Percentiles rank a stretch among this genome's conserved stretches.
Conservation (phyloP, 1,140 invertebrate species). For the Ostrea denselamellosa region DNA sequence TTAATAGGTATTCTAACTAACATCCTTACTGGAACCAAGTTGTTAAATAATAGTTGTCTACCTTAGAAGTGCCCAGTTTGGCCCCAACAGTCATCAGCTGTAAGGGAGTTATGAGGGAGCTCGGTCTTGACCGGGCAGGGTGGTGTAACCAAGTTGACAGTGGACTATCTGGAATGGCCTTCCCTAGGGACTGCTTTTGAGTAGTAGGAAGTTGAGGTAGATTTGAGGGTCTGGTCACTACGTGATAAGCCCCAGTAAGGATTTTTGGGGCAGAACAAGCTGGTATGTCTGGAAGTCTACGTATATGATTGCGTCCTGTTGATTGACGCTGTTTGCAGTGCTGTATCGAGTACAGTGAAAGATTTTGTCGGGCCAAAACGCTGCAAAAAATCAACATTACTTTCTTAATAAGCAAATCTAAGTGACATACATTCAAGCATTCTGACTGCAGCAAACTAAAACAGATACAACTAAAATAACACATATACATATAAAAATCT, state of each 20-base stretch:
- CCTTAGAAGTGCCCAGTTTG: constrained; percentile 42
- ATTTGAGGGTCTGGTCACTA: not conserved
- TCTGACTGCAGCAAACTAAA: too few species aligned
- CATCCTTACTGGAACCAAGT: too few species aligned
- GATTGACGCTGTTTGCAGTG: not conserved
- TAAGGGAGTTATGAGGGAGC: not conserved
- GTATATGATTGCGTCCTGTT: not conserved
- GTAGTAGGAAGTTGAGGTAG: not conserved
- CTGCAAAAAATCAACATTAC: not conserved
- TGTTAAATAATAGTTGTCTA: constrained; percentile 14
- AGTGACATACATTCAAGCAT: too few species aligned
- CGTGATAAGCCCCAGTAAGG: not conserved
- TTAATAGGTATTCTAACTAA: too few species aligned
- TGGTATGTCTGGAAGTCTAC: not conserved
- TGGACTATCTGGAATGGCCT: not conserved
- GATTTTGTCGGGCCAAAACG: not conserved
- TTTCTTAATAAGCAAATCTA: too few species aligned
- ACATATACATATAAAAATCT: too few species aligned
- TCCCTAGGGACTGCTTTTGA: not conserved
- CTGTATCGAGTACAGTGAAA: not conserved
- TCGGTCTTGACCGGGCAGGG: not conserved
- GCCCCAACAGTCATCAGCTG: constrained; percentile 49
- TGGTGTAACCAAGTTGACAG: not conserved
- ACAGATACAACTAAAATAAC: too few species aligned
- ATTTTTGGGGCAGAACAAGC: not conserved